These are phyloP conservation scores for Sinocyclocheilus rhinocerous DNA, from an alignment of 2,113 vertebrate genomes.

Conservation along the genomic window DNA sequence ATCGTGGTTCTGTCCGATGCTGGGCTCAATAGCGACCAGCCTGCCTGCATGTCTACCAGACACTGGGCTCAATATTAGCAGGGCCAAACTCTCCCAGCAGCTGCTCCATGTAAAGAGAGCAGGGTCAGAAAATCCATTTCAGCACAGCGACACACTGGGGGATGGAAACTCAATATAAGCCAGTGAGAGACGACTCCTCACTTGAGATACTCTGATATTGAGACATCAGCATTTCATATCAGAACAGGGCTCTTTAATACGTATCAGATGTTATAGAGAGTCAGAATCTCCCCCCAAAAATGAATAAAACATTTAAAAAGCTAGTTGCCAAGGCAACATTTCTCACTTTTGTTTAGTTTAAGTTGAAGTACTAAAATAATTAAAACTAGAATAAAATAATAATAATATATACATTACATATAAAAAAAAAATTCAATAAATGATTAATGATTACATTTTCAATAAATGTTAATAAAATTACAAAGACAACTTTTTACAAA, in stretches of 20 bases:
- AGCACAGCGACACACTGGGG: constrained; percentile 37
- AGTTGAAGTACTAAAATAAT: no score
- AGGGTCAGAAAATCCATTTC: constrained; percentile 56
- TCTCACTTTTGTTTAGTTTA: no score
- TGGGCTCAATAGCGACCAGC: constrained; percentile 46
- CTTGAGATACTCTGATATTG: background rate
- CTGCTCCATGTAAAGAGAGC: constrained; percentile 49
- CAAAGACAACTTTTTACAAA: no score
- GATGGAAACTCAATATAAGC: constrained; percentile 52
- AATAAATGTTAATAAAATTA: no score
- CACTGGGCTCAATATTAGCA: constrained; percentile 53
- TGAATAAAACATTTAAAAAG: no score
- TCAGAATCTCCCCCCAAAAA: background rate
- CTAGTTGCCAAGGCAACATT: no score
- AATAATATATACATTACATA: no score
- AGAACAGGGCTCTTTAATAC: background rate
- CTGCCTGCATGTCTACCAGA: constrained; percentile 44
- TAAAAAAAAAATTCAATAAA: no score
- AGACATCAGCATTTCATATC: constrained; percentile 52
- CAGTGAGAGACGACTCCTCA: constrained; percentile 36
- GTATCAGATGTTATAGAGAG: constrained; percentile 18
- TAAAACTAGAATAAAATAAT: no score
- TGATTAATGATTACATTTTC: no score
- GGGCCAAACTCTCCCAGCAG: constrained; percentile 25
- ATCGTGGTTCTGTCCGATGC: constrained; percentile 36